Conservation (phyloP, 2,888 invertebrate genomes). For the Nipponacmea schrenckii region DNA sequence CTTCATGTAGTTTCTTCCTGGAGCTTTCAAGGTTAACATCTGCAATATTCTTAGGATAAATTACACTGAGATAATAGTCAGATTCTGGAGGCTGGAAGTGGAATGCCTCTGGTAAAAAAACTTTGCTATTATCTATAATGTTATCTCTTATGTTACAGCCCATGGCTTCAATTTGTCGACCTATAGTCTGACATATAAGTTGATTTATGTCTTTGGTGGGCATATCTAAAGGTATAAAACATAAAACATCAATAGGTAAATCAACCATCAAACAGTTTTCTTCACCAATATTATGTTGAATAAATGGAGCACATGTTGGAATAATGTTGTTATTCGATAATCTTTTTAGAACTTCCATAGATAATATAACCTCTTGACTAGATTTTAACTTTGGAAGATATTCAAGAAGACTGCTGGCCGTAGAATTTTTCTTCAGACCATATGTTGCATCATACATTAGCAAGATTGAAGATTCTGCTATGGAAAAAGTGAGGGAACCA, state of each 20-base stretch:
- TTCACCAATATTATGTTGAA: slow-evolving; percentile 51
- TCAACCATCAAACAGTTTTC: slow-evolving; percentile 3
- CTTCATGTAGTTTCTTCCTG: slow-evolving; percentile 76
- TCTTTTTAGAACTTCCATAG: neutral
- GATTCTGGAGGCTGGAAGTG: slow-evolving; percentile 80
- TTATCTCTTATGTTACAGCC: neutral
- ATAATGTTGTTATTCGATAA: neutral
- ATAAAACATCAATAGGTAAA: neutral
- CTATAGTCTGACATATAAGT: neutral
- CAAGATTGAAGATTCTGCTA: neutral
- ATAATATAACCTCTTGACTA: neutral
- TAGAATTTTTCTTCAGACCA: neutral
- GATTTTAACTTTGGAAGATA: neutral
- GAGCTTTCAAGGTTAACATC: slow-evolving; percentile 74
- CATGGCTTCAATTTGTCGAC: slow-evolving; percentile 1
- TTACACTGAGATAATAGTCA: slow-evolving; percentile 81
- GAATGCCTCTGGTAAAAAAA: slow-evolving; percentile 76
- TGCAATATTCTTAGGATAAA: slow-evolving; percentile 76
- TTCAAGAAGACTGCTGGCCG: neutral
- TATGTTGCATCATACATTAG: neutral
- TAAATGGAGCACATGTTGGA: slow-evolving; percentile 49
- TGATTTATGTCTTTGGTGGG: neutral
- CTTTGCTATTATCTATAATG: slow-evolving; percentile 63
- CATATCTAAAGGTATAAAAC: neutral
- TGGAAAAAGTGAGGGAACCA: neutral